phyloP scores from a whole-genome alignment of 1,140 invertebrate species.

The Drosophila serrata region DNA sequence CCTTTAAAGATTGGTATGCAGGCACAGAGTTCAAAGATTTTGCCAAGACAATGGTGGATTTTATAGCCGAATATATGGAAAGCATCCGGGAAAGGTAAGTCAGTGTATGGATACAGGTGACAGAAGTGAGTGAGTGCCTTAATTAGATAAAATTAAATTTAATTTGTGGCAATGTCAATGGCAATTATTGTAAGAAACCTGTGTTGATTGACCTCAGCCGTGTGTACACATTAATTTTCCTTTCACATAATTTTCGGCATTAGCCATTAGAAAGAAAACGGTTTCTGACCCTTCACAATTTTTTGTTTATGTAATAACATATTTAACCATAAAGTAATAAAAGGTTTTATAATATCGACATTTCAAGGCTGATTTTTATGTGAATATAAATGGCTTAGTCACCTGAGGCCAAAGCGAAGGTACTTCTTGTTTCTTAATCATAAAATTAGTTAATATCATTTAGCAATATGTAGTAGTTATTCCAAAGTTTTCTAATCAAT shows the following conservation, averaged over 20 bases:
- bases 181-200: slow-evolving; percentile 19
- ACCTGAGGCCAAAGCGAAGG: neutral
- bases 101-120: slow-evolving; percentile 58
- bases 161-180: slow-evolving; percentile 16
- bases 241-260: slow-evolving; percentile 42
- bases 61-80: slow-evolving; percentile 93
- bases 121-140: neutral
- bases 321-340: slow-evolving; percentile 19
- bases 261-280: slow-evolving; percentile 49
- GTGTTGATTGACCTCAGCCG: slow-evolving; percentile 49
- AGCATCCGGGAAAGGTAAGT: slow-evolving; percentile 94
- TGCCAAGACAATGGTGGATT: slow-evolving; percentile 92
- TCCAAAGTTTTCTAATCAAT: slow-evolving; percentile 36
- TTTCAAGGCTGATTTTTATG: slow-evolving; percentile 27
- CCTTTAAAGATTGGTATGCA: slow-evolving; percentile 89
- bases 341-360: slow-evolving; percentile 25
- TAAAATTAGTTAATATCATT: too few species aligned
- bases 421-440: neutral
- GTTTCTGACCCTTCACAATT: slow-evolving; percentile 24
- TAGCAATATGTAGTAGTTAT: neutral
- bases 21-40: slow-evolving; percentile 91
- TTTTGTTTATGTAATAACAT: neutral
- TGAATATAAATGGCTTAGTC: neutral
- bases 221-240: neutral
- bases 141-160: slow-evolving; percentile 55